Conservation (phyloP, 2,797 vertebrate genomes). For the Enoplosus armatus region DNA sequence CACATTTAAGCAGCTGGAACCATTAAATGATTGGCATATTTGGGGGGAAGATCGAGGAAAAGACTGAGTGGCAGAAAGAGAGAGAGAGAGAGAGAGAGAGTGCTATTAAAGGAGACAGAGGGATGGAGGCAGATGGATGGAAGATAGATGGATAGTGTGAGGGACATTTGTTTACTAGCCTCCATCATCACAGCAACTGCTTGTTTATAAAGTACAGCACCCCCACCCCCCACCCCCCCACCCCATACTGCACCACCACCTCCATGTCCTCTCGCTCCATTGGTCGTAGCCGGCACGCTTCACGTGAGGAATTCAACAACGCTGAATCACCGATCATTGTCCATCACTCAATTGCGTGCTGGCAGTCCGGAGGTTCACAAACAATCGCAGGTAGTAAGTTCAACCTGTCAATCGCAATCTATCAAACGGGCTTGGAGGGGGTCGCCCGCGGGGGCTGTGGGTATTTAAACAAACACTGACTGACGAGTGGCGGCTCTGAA, state of each 20-base stretch:
- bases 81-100: neutral
- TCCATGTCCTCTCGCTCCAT: neutral
- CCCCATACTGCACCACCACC: neutral
- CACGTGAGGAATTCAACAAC: neutral
- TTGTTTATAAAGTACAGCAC: slow-evolving; percentile 16
- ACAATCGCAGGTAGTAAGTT: slow-evolving; percentile 28
- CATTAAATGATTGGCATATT: no score
- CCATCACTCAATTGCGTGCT: slow-evolving; percentile 18
- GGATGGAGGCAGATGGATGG: slow-evolving; percentile 7
- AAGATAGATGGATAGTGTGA: slow-evolving; percentile 2
- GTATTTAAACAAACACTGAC: slow-evolving; percentile 44
- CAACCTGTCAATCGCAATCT: slow-evolving; percentile 36
- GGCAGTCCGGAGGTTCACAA: neutral
- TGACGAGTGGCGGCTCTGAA: slow-evolving; percentile 35
- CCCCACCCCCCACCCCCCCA: no score
- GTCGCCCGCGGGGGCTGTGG: slow-evolving; percentile 21
- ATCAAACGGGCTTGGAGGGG: neutral
- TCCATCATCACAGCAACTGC: slow-evolving; percentile 36
- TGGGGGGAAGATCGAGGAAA: neutral
- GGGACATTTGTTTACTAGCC: slow-evolving; percentile 18
- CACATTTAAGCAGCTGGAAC: neutral
- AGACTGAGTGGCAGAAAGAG: no score
- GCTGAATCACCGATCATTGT: neutral
- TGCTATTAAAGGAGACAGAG: neutral
- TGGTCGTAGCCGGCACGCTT: neutral